Evolutionary conservation across 2,797 vertebrate genomes (phyloP).

Genomic region (Micropoecilia bifurca): DNA sequence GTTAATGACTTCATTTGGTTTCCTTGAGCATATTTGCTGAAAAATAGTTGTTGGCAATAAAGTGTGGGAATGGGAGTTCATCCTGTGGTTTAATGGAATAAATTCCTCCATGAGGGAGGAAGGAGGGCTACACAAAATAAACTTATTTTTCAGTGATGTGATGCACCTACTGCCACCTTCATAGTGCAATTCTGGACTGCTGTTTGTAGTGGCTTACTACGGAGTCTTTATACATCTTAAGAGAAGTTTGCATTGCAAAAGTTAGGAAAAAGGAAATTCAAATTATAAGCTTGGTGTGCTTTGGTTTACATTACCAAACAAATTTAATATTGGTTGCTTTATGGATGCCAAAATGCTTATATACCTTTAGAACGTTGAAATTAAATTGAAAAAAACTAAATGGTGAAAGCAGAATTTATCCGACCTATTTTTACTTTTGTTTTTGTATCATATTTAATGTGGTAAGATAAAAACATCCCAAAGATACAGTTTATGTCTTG

Average conservation of each 20-base stretch:
- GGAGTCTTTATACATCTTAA: not conserved
- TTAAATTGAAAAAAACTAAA: no score
- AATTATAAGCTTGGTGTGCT: not conserved
- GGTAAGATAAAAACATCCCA: not conserved
- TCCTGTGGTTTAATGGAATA: slow-evolving; percentile 12
- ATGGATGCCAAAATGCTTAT: not conserved
- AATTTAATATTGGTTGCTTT: not conserved
- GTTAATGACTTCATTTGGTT: slow-evolving; percentile 40
- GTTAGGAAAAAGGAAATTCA: not conserved
- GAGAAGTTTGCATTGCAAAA: not conserved
- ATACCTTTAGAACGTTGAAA: not conserved
- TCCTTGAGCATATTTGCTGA: slow-evolving; percentile 17
- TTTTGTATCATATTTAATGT: not conserved
- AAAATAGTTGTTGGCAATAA: slow-evolving; percentile 23
- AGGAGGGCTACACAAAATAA: not conserved
- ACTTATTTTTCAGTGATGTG: not conserved
- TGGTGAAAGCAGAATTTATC: no score
- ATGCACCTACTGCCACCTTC: not conserved
- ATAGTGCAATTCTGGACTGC: not conserved
- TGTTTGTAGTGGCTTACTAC: not conserved
- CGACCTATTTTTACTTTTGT: no score
- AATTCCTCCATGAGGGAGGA: not conserved
- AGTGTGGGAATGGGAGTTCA: slow-evolving; percentile 24
- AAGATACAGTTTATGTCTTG: not conserved
- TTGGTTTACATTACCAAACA: not conserved